phyloP scores from a whole-genome alignment of 2,888 invertebrate genomes.

The Zelleria hepariella region DNA sequence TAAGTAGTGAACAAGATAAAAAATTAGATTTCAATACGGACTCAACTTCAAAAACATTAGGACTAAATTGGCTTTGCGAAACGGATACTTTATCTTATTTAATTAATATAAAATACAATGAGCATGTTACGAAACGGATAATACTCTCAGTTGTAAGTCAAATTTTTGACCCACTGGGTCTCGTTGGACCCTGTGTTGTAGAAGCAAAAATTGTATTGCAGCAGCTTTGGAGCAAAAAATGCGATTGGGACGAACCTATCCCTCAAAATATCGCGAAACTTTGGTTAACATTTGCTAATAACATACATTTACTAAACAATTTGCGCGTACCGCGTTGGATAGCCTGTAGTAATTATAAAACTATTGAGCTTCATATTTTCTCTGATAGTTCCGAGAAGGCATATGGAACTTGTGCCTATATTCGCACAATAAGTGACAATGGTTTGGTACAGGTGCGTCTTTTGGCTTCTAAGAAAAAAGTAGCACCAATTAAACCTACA shows the following conservation, averaged over 20 bases:
- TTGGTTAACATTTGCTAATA: background rate
- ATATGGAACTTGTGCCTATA: conserved; percentile 11
- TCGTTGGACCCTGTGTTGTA: conserved; percentile 19
- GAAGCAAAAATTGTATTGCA: conserved; percentile 20
- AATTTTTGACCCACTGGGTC: conserved; percentile 21
- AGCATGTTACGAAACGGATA: conserved; percentile 19
- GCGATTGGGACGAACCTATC: conserved; percentile 18
- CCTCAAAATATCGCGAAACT: conserved; percentile 11
- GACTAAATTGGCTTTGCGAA: conserved; percentile 18
- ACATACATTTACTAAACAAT: conserved; percentile 9
- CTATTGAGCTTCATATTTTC: conserved; percentile 20
- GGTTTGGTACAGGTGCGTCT: conserved; percentile 6
- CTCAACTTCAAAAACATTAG: conserved; percentile 16
- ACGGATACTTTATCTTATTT: conserved; percentile 16
- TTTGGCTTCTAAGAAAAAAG: conserved; percentile 8
- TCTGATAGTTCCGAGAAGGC: conserved; percentile 10
- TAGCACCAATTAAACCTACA: conserved; percentile 8
- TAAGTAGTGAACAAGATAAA: background rate
- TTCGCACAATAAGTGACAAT: conserved; percentile 3
- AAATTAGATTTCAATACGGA: background rate
- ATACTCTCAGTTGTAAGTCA: conserved; percentile 18
- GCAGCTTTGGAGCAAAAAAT: conserved; percentile 17
- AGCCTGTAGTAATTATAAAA: background rate
- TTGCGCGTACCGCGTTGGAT: conserved; percentile 18
- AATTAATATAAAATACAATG: conserved; percentile 11